Evolutionary conservation across 2,888 invertebrate genomes (phyloP).

Genomic region (Metacarcinus magister): DNA sequence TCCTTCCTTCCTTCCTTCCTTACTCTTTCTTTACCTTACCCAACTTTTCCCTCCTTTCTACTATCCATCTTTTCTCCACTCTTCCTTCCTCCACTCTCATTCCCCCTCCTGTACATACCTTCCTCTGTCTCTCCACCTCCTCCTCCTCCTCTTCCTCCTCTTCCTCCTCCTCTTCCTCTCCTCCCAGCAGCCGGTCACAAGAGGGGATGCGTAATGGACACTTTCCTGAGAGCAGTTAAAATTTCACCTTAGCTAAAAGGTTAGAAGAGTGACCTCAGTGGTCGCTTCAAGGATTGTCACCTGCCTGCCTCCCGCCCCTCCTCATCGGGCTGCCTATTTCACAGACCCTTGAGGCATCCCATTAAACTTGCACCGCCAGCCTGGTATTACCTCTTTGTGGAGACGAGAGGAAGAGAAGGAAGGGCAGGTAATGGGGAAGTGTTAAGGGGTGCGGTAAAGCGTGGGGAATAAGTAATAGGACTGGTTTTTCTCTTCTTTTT

Average conservation of each 20-base stretch:
- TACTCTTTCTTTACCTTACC: neutral
- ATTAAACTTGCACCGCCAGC: neutral
- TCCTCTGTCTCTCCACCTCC: neutral
- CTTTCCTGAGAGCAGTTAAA: constrained; percentile 52
- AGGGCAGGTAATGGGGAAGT: neutral
- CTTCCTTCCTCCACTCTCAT: neutral
- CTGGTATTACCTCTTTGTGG: constrained; percentile 5
- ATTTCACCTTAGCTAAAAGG: constrained; percentile 51
- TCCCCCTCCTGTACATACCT: neutral
- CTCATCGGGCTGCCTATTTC: neutral
- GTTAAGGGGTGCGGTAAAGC: no score
- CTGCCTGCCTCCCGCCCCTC: neutral
- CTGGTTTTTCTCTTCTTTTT: neutral
- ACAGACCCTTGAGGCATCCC: neutral
- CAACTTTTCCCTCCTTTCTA: neutral
- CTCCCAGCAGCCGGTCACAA: neutral
- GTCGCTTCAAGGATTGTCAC: neutral
- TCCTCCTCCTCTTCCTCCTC: neutral
- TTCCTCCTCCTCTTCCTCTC: neutral
- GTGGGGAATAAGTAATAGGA: neutral
- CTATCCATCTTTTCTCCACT: neutral
- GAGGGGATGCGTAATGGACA: constrained; percentile 44
- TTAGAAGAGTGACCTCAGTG: constrained; percentile 33
- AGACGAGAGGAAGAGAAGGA: neutral
- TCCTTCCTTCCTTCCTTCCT: neutral